These are phyloP conservation scores for Sorex fumeus DNA, from an alignment of 2,113 vertebrate species.

Conservation along the genomic window DNA sequence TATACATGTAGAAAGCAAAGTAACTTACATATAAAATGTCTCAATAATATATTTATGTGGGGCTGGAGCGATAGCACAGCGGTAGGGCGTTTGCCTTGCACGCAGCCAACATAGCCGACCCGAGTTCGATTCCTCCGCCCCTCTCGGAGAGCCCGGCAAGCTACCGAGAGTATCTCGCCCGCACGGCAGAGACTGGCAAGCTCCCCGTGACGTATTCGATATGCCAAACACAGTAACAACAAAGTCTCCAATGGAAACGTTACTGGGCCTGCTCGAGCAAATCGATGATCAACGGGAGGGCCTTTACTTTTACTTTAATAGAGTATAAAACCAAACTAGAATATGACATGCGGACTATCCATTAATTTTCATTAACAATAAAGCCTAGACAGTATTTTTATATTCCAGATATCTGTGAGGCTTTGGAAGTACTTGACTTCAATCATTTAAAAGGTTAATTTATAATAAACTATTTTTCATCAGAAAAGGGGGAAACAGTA, in stretches of 20 bases:
- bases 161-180: too few species aligned
- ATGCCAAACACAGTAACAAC: too few species aligned
- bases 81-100: too few species aligned
- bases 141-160: too few species aligned
- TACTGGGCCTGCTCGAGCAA: too few species aligned
- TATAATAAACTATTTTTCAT: background rate
- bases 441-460: conserved; percentile 26
- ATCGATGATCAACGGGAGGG: rapidly evolving
- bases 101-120: too few species aligned
- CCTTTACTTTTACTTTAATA: too few species aligned
- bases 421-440: background rate
- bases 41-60: background rate
- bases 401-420: background rate
- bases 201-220: too few species aligned
- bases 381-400: background rate
- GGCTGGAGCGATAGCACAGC: too few species aligned
- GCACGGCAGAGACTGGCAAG: too few species aligned
- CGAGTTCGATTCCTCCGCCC: too few species aligned
- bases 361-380: background rate
- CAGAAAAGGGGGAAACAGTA: background rate
- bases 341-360: background rate
- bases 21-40: conserved; percentile 5
- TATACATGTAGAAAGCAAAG: background rate
- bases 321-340: background rate
- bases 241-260: too few species aligned